Conservation (phyloP, 2,797 vertebrate species). For the Takifugu rubripes region DNA sequence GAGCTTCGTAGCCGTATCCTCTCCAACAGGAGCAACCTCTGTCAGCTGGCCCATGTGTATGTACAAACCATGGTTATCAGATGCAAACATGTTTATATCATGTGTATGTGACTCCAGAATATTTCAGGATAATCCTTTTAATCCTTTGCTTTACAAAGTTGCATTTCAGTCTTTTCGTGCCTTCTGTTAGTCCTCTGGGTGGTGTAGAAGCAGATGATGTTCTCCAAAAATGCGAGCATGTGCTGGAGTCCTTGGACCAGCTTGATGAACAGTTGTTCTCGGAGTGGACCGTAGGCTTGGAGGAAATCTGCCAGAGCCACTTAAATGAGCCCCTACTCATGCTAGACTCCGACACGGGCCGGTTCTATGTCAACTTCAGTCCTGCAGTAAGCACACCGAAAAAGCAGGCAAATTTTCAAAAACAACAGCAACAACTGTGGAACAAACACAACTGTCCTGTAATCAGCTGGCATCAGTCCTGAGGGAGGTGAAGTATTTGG, state of each 20-base stretch:
- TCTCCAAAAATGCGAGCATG: slow-evolving; percentile 73
- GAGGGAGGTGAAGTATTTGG: slow-evolving; percentile 75
- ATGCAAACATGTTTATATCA: background rate
- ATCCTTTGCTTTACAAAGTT: background rate
- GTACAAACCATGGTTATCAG: slow-evolving; percentile 13
- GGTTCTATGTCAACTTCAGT: slow-evolving; percentile 77
- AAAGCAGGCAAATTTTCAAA: too few species aligned
- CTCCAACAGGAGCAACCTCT: slow-evolving; percentile 67
- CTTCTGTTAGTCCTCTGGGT: slow-evolving; percentile 61
- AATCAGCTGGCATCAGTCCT: slow-evolving; percentile 74
- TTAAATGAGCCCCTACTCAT: slow-evolving; percentile 69
- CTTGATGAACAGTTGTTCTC: slow-evolving; percentile 67
- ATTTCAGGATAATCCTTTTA: background rate
- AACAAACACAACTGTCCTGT: slow-evolving; percentile 10
- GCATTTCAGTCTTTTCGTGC: background rate
- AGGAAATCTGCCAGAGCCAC: slow-evolving; percentile 68
- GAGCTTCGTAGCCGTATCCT: slow-evolving; percentile 73
- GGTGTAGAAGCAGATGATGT: slow-evolving; percentile 66
- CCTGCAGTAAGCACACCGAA: slow-evolving; percentile 62
- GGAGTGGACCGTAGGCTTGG: slow-evolving; percentile 68
- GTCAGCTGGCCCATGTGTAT: slow-evolving; percentile 69
- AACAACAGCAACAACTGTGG: background rate
- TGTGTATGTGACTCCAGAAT: too few species aligned
- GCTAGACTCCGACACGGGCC: slow-evolving; percentile 53
- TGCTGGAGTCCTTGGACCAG: slow-evolving; percentile 72